A percentile compares a stretch with the other conserved stretches of the same genome.
These are phyloP conservation scores for Pseudocheirus occidentalis DNA, from an alignment of 2,797 vertebrate genomes.

Conservation along the genomic window DNA sequence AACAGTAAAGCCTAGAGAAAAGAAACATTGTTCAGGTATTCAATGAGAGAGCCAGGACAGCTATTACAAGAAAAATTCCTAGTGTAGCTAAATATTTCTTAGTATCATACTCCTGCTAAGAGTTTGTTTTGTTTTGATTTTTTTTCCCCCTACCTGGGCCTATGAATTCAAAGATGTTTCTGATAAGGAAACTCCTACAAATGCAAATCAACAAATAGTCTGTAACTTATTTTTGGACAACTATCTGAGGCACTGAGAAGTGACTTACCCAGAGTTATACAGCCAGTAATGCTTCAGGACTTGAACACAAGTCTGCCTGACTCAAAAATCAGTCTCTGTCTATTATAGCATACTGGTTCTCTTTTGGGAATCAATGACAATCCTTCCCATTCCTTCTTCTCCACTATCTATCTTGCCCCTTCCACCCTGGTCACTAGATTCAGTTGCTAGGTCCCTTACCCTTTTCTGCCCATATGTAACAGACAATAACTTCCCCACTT, in stretches of 20 bases:
- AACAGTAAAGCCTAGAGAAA: neutral
- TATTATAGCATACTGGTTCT: neutral
- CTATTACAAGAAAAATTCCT: neutral
- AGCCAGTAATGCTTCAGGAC: neutral
- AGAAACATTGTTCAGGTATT: neutral
- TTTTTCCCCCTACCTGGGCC: neutral
- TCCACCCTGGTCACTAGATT: neutral
- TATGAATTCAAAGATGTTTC: neutral
- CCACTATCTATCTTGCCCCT: neutral
- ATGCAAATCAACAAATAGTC: neutral
- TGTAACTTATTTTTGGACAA: neutral
- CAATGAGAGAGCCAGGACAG: neutral
- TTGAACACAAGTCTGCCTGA: neutral
- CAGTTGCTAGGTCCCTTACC: neutral
- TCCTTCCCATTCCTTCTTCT: neutral
- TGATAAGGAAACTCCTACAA: neutral
- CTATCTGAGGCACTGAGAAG: neutral
- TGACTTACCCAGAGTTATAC: neutral
- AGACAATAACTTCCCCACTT: neutral
- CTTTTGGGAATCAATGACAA: neutral
- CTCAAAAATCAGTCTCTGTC: neutral
- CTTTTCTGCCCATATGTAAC: neutral
- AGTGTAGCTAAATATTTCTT: neutral
- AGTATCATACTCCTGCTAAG: neutral
- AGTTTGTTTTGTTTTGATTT: neutral